Evolutionary conservation across 2,797 vertebrate species (phyloP).

Genomic region (Margarornis squamiger): DNA sequence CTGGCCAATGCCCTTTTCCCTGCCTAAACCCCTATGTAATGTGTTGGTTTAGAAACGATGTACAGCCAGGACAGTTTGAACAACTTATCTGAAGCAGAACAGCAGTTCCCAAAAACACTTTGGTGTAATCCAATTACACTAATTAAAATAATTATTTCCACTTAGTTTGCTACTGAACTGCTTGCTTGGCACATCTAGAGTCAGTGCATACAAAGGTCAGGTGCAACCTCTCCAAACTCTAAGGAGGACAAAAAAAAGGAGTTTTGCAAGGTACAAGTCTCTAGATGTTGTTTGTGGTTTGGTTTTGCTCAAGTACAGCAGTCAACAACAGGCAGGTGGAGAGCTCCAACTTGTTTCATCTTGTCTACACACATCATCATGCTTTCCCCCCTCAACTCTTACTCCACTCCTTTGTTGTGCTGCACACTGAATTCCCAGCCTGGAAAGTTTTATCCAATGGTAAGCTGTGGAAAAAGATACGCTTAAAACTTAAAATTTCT

Average conservation of each 20-base stretch:
- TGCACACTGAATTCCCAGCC: not conserved
- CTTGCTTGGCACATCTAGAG: constrained; percentile 27
- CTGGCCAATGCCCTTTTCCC: not conserved
- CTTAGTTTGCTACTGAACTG: constrained; percentile 48
- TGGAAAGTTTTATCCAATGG: not conserved
- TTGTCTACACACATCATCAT: not conserved
- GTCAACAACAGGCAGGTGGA: not conserved
- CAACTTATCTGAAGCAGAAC: not conserved
- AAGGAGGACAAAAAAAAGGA: not conserved
- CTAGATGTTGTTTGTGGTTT: not conserved
- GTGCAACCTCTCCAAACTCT: not conserved
- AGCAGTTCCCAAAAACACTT: not conserved
- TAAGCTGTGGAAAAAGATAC: not conserved
- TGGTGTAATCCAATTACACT: constrained; percentile 30
- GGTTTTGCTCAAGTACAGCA: not conserved
- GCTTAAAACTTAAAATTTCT: not conserved
- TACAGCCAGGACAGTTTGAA: not conserved
- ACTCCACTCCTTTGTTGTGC: not conserved
- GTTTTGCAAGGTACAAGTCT: not conserved
- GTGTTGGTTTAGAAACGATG: not conserved
- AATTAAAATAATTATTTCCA: constrained; percentile 63
- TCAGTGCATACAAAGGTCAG: constrained; percentile 31
- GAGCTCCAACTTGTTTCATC: not conserved
- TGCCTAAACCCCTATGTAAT: not conserved
- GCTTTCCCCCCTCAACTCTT: not conserved